These are phyloP conservation scores for Scalopus aquaticus DNA, from an alignment of 2,113 vertebrate species.

Conservation along the genomic window DNA sequence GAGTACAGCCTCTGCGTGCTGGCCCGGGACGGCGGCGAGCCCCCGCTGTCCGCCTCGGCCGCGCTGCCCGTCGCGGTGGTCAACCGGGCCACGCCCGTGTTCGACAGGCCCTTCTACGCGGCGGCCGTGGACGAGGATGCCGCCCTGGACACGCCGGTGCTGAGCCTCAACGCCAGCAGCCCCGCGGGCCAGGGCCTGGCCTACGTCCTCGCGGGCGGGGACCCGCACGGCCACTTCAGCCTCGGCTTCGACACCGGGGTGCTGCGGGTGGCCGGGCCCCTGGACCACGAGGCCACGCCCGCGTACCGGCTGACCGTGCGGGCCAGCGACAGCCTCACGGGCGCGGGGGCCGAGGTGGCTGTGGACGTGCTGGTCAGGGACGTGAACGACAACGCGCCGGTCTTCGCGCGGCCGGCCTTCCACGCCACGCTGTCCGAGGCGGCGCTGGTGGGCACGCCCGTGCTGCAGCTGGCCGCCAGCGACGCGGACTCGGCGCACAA, in stretches of 20 bases:
- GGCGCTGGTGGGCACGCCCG: slow-evolving; percentile 96
- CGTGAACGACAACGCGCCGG: slow-evolving; percentile 94
- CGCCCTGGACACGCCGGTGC: slow-evolving; percentile 91
- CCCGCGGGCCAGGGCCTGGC: slow-evolving; percentile 97
- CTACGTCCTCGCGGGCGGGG: slow-evolving; percentile 96
- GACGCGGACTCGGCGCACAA: slow-evolving; percentile 96
- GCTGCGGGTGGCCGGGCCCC: slow-evolving; percentile 91
- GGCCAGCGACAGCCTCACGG: slow-evolving; percentile 95
- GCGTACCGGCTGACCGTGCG: slow-evolving; percentile 92
- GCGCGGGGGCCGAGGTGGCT: slow-evolving; percentile 94
- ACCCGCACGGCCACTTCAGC: slow-evolving; percentile 93
- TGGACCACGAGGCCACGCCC: slow-evolving; percentile 92
- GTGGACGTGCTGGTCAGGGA: slow-evolving; percentile 93
- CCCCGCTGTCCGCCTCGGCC: slow-evolving; percentile 89
- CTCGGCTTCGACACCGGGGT: slow-evolving; percentile 98
- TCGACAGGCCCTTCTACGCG: slow-evolving; percentile 96
- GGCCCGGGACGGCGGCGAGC: slow-evolving; percentile 93
- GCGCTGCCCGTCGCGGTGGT: slow-evolving; percentile 97
- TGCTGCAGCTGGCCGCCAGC: slow-evolving; percentile 92
- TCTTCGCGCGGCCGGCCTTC: slow-evolving; percentile 91
- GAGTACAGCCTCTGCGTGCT: slow-evolving; percentile 93
- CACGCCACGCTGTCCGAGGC: slow-evolving; percentile 94
- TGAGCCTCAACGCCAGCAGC: slow-evolving; percentile 96
- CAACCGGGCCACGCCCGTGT: slow-evolving; percentile 99
- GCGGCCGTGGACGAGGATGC: slow-evolving; percentile 93